Base-by-base conservation (phyloP, 2,797 vertebrate species). In the Dendrocincla fuliginosa region DNA sequence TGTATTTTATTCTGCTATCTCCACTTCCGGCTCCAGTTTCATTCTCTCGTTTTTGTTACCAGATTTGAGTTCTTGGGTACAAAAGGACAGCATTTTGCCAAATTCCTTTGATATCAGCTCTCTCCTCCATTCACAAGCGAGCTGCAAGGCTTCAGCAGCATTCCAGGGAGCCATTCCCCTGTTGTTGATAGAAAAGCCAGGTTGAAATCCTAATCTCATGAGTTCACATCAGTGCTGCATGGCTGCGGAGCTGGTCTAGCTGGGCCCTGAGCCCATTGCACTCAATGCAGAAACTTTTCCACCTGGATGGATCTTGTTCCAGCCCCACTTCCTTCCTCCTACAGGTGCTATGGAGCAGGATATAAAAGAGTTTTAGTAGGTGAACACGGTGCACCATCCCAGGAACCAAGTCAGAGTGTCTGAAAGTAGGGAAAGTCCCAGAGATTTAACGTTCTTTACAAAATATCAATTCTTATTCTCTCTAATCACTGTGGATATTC, bases 1-100 rank as follows among this genome's bases (percentile, higher is more conserved):
- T 79, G 3, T 37, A 17, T 86, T 91, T 97, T 95, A n/a, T 94
- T 94, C 77, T 78, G 13, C 39, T 92, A 3, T 63, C 24, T 69
- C 52, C 50, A 24, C 19, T 91, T 89, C 64, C 76, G 53, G 25
- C 41, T 97, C 16, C 6, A 5, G 11, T 74, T 90, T 95, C 23
- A 49, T 35, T 74, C 33, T 81, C 27, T 92, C 35, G n/a, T 78
- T 94, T 96, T 92, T 92, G 32, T 85, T 68, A 41, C 32, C 60
- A 94, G 73, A 78, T 94, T 91, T 50, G 20, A 91, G 52, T 81
- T 79, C 44, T 46, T 11, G 1, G 19, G 10, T 95, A 13, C 83
- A 87, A 92, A 89, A 94, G 23, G 20, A 13, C 15, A 82, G 5
- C 0, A 0, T 87, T 61, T 89, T 91, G 81, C 55, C 83, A 61